phyloP scores from a whole-genome alignment of 2,888 invertebrate genomes.

The Merodon equestris region DNA sequence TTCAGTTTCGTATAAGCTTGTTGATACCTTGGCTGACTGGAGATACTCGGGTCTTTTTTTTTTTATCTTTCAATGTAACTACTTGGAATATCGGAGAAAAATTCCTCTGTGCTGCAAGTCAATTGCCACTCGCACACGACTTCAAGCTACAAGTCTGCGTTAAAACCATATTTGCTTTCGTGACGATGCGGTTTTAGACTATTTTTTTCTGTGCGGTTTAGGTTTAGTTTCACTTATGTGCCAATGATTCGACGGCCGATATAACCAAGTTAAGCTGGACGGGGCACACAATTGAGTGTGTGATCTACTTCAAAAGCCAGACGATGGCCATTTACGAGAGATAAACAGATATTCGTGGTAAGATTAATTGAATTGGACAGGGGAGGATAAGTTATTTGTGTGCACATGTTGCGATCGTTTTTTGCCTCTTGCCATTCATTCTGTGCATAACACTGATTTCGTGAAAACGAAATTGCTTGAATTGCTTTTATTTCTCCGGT shows the following conservation, averaged over 20 bases:
- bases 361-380: constrained; percentile 43
- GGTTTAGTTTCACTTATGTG: constrained; percentile 58
- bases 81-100: constrained; percentile 40
- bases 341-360: background rate
- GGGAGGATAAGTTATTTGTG: constrained; percentile 31
- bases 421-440: constrained; percentile 8
- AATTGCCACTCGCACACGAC: constrained; percentile 27
- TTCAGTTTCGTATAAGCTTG: too few species aligned
- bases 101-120: constrained; percentile 48
- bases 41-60: background rate
- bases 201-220: constrained; percentile 6
- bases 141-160: constrained; percentile 15
- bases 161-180: constrained; percentile 42
- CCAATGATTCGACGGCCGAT: constrained; percentile 56
- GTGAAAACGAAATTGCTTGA: constrained; percentile 26
- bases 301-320: constrained; percentile 42
- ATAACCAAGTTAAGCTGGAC: constrained; percentile 45
- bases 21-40: too few species aligned
- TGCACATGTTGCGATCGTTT: constrained; percentile 3
- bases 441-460: constrained; percentile 8
- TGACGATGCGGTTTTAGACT: background rate
- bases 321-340: constrained; percentile 2
- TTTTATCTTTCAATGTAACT: constrained; percentile 25
- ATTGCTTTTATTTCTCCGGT: background rate
- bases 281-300: constrained; percentile 11